Percentiles rank a stretch among this genome's conserved stretches.
Conservation (phyloP, 2,113 vertebrate genomes). For the Lichenostomus cassidix region DNA sequence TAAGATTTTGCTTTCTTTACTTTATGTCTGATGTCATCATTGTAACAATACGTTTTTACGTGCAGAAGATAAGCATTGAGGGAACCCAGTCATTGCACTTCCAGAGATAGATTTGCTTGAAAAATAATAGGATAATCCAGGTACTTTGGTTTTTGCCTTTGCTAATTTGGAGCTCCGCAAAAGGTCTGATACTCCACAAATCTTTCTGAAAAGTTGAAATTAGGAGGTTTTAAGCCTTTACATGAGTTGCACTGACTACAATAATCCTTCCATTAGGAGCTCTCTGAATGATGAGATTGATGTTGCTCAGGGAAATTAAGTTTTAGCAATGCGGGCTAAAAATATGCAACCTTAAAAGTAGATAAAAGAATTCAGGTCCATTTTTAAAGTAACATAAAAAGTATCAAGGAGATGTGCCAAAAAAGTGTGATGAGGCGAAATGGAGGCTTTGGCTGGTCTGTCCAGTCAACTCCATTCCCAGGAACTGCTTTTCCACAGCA, state of each 20-base stretch:
- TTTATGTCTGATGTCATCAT: neutral
- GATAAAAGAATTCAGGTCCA: neutral
- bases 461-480: neutral
- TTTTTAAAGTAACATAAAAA: neutral
- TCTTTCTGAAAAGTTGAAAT: neutral
- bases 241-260: neutral
- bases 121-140: neutral
- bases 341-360: neutral
- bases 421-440: neutral
- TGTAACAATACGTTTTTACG: neutral
- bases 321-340: neutral
- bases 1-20: neutral
- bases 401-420: neutral
- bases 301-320: neutral
- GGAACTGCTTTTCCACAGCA: neutral
- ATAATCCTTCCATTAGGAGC: neutral
- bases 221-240: neutral
- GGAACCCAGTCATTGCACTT: neutral
- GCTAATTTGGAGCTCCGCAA: neutral
- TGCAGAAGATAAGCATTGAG: neutral
- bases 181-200: neutral
- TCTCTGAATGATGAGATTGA: neutral
- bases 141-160: neutral
- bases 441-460: neutral
- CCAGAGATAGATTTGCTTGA: neutral